These are phyloP conservation scores for Gandaritis pyraliata DNA, from an alignment of 2,888 invertebrate species.

Conservation along the genomic window DNA sequence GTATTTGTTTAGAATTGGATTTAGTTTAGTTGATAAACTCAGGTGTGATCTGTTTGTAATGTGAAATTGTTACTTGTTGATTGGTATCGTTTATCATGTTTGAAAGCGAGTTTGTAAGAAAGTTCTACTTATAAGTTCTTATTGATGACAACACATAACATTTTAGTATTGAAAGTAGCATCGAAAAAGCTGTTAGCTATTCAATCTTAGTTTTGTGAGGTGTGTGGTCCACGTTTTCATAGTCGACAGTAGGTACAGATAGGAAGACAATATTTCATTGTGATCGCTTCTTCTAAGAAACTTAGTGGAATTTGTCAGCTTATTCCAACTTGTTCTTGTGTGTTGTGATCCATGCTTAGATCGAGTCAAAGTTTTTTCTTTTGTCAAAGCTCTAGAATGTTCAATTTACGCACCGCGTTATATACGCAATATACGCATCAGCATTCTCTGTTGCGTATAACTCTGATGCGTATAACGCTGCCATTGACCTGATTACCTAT, in stretches of 20 bases:
- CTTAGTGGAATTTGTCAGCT: not conserved
- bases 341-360: no score
- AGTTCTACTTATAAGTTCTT: conserved; percentile 15
- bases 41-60: conserved; percentile 18
- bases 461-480: not conserved
- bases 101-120: conserved; percentile 15
- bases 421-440: no score
- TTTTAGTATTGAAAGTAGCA: not conserved
- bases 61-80: conserved; percentile 2
- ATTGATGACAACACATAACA: not conserved
- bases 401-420: no score
- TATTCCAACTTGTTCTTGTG: no score
- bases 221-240: no score
- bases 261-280: conserved; percentile 3
- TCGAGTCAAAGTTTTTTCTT: no score
- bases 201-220: conserved; percentile 5
- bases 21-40: conserved; percentile 6
- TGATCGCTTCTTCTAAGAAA: not conserved
- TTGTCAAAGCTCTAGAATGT: no score
- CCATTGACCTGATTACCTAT: conserved; percentile 4
- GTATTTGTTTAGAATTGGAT: conserved; percentile 2
- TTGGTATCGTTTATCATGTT: not conserved
- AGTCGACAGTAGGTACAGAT: no score
- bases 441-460: not conserved
- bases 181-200: not conserved